Evolutionary conservation across 2,888 invertebrate species (phyloP), one percentile per base, ranked within the genome.

Genomic region (Drosophila nr. perissopoda): DNA sequence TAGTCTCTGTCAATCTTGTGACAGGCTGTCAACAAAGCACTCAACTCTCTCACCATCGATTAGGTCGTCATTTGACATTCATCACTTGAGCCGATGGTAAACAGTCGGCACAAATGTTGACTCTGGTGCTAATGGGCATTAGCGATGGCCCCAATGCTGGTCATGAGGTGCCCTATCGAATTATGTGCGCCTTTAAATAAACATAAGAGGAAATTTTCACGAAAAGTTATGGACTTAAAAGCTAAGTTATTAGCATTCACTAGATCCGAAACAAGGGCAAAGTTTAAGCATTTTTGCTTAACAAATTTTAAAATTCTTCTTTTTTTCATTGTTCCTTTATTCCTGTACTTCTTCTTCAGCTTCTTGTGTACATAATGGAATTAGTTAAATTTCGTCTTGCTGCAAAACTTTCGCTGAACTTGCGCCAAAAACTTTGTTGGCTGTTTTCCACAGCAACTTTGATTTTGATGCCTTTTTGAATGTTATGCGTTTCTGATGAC

Each of bases 401-500:
- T 67, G 83, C 74, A 74, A 74, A 79, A 79, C 61, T 80, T 80
- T 80, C 66, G 66, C 75, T 76, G 70, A 75, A 75, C 70, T 83
- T 80, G 83, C 67, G 77, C 76, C 81, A 80, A 82, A 82, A 82
- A 82, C 66, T 83, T 83, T 62, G 38, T 71, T 64, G 53, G 66
- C 27, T 65, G 58, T 70, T 76, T 68, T 77, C 53, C 66, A 56
- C 36, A 46, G 54, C 46, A 48, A 34, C 40, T 57, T 57, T 54
- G 54, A 46, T 73, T 56, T 54, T 73, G 53, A 63, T 79, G 63
- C 62, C 64, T 67, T 58, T 81, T 77, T 71, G 59, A 79, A 79
- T 88, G 87, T 80, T 88, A 89, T 89, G 85, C 89, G 88, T 87
- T 86, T 87, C 72, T 89, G 85, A 86, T 89, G 85, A 89, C 84